Base-by-base conservation (phyloP, 64 coral and sea anemone species). In the Platygyra sinensis region DNA sequence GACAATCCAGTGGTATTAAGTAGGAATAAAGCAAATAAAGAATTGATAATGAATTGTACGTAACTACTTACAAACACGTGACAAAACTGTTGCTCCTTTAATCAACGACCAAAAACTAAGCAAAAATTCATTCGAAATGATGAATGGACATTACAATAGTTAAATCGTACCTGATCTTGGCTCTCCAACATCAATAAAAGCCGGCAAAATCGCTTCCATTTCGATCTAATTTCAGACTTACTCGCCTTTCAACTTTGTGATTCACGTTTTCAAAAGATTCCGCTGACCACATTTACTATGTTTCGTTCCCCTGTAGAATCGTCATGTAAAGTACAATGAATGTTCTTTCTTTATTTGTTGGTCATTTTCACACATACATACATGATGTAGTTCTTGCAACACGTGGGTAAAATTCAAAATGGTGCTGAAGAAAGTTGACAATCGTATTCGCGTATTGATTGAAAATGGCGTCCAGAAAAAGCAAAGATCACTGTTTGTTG, bases 381-480 rank as follows among this genome's bases (percentile, higher is more conserved):
- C 81, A 85, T 52, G 24, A 51, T 24, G 11, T 1, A 50, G 0
- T 71, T 69, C 32, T 14, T 85, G 62, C 55, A 78, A 60, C 90
- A 92, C 90, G 90, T 92, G 90, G 31, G 51, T 0, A 27, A 62
- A 85, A 31, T 51, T 10, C 90, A 98, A 93, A 75, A 99, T 99
- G 97, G 97, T 99, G 62, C 67, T 96, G 22, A 99, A 94, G 82
- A 99, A 99, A 67, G 88, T 99, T 2, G 97, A 99, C 82, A 99
- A 99, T 78, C 91, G 97, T 4, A 62, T 99, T 74, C 81, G 97
- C 76, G 28, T 96, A 86, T 89, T 99, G 15, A 99, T 99, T 28
- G 97, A 99, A 88, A 99, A 99, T 99, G 97, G 91, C 71, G 97
- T 99, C 50, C 97, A 99, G 50, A 83, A 91, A 24, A 92, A 83